A percentile compares a stretch with the other conserved stretches of the same genome.
Evolutionary conservation across 1,140 invertebrate genomes (phyloP).

Genomic region (Aphaenogaster rudis): DNA sequence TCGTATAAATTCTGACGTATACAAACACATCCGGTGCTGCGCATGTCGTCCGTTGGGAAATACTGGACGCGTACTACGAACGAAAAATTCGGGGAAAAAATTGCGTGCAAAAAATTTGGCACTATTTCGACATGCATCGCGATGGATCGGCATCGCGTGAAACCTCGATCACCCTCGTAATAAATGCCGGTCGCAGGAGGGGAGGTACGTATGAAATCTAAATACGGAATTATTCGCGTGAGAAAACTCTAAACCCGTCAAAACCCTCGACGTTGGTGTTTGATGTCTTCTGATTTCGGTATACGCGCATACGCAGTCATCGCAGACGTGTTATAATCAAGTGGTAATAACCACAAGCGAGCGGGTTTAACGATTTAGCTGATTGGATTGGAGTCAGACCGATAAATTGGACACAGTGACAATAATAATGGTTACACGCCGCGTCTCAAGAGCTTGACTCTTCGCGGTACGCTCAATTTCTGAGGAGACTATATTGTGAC

Average conservation of each 20-base stretch:
- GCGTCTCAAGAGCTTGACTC: conserved; percentile 62
- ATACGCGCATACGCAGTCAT: conserved; percentile 34
- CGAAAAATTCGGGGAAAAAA: conserved; percentile 25
- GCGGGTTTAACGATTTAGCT: conserved; percentile 37
- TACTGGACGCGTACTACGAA: conserved; percentile 13
- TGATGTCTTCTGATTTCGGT: conserved; percentile 27
- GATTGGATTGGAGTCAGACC: conserved; percentile 55
- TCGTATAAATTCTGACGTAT: conserved; percentile 23
- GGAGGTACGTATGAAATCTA: neutral
- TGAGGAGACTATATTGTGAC: conserved; percentile 59
- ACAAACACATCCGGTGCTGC: conserved; percentile 50
- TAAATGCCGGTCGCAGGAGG: conserved; percentile 30
- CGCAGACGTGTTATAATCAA: conserved; percentile 33
- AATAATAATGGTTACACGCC: conserved; percentile 79
- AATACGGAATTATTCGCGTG: neutral
- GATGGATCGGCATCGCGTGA: neutral
- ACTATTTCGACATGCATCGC: neutral
- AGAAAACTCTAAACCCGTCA: conserved; percentile 26
- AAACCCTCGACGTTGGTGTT: neutral
- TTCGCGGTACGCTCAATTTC: conserved; percentile 61
- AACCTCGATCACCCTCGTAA: conserved; percentile 12
- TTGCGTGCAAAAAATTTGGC: conserved; percentile 23
- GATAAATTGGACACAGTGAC: conserved; percentile 77
- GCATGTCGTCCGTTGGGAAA: conserved; percentile 62
- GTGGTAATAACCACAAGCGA: conserved; percentile 64